Conservation (phyloP, 2,888 invertebrate genomes). For the Hylaea fasciaria region DNA sequence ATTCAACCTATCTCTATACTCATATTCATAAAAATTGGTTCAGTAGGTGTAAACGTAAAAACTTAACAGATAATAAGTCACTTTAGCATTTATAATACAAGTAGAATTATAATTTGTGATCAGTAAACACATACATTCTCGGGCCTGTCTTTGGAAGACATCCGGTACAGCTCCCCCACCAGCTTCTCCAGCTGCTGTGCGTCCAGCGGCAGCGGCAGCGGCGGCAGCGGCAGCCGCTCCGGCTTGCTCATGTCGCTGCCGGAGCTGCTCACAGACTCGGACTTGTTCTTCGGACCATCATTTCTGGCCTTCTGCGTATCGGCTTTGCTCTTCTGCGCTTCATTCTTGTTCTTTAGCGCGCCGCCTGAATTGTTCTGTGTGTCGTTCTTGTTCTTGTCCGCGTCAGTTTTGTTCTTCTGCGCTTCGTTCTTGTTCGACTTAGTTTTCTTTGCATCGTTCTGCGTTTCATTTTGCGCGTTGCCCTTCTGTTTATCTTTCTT, state of each 20-base stretch:
- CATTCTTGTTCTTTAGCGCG: too few relatives aligned
- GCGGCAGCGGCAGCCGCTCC: constrained; percentile 52
- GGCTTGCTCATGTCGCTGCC: constrained; percentile 67
- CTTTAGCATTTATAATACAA: too few relatives aligned
- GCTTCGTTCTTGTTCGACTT: too few relatives aligned
- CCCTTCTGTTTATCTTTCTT: constrained; percentile 11
- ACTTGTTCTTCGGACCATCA: constrained; percentile 54
- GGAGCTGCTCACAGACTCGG: constrained; percentile 72
- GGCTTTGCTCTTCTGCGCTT: constrained; percentile 20
- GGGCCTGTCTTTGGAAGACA: constrained; percentile 61
- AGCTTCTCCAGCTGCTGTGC: constrained; percentile 79
- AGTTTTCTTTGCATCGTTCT: too few relatives aligned
- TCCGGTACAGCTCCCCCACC: constrained; percentile 81
- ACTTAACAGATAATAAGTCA: too few relatives aligned
- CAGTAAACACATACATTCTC: constrained; percentile 64
- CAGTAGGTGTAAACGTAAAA: too few relatives aligned
- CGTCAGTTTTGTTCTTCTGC: not conserved
- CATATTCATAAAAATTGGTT: too few relatives aligned
- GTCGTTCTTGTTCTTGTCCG: constrained; percentile 22
- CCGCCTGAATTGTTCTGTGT: constrained; percentile 38
- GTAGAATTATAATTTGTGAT: too few relatives aligned
- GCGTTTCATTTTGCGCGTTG: too few relatives aligned
- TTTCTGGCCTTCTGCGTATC: constrained; percentile 23
- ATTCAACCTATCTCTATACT: too few relatives aligned
- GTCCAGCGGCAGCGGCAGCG: constrained; percentile 51